Conservation (phyloP, 2,888 invertebrate species). For the Pharmacophagus antenor region DNA sequence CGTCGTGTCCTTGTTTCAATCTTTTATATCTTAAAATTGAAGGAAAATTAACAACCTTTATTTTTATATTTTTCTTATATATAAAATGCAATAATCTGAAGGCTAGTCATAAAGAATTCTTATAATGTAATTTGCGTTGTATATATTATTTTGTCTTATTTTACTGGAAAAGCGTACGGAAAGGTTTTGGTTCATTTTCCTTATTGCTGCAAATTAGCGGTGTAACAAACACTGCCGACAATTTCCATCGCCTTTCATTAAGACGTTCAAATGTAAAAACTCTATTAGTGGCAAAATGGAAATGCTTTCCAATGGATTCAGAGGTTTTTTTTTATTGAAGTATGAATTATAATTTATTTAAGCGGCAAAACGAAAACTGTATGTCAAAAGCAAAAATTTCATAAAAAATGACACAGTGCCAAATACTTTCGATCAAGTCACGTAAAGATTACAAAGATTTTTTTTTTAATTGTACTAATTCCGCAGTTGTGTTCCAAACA, state of each 20-base stretch:
- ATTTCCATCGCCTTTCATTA: constrained; percentile 5
- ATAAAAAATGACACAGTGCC: neutral
- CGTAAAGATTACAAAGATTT: too few relatives aligned
- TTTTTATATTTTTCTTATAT: too few relatives aligned
- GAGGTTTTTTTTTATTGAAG: neutral
- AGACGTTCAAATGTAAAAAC: constrained; percentile 10
- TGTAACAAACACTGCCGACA: neutral
- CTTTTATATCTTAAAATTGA: too few relatives aligned
- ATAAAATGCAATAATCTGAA: too few relatives aligned
- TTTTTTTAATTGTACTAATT: too few relatives aligned
- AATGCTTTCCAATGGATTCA: neutral
- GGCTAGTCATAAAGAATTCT: neutral
- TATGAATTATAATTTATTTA: neutral
- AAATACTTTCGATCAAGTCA: neutral
- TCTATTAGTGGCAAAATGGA: neutral
- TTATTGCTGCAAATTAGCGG: constrained; percentile 2
- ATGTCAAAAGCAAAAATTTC: neutral
- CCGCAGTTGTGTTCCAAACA: too few relatives aligned
- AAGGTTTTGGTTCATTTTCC: neutral
- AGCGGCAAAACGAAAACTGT: too few relatives aligned
- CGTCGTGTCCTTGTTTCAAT: too few relatives aligned
- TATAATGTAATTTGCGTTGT: neutral
- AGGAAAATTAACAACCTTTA: too few relatives aligned
- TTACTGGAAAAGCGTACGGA: neutral
- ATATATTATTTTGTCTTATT: neutral